A percentile compares a stretch with the other conserved stretches of the same genome.
phyloP scores from a whole-genome alignment of 2,113 vertebrate genomes.

The Bos javanicus region DNA sequence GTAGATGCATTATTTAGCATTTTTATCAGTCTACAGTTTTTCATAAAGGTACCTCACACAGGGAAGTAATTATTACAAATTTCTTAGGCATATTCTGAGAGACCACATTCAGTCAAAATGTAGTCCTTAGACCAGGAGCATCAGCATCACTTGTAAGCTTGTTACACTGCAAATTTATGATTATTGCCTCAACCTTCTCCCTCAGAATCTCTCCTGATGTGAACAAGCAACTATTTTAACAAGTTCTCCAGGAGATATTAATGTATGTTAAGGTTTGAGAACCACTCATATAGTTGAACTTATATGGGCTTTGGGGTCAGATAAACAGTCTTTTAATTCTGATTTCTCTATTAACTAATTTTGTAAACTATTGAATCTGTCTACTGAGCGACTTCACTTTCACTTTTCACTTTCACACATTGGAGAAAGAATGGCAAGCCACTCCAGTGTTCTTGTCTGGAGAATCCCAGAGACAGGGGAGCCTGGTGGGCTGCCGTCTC shows the following conservation, averaged over 20 bases:
- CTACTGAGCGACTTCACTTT: background rate
- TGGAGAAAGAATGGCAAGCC: too few relatives aligned
- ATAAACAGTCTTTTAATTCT: background rate
- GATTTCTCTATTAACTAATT: background rate
- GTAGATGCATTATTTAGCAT: background rate
- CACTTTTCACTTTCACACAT: too few relatives aligned
- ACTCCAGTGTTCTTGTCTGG: too few relatives aligned
- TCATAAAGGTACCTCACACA: background rate
- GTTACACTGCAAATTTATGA: background rate
- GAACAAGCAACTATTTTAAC: background rate
- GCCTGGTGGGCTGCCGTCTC: too few relatives aligned
- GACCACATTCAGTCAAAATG: background rate
- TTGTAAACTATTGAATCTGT: background rate
- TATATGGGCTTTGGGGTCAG: background rate
- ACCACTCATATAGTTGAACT: background rate
- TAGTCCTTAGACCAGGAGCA: background rate
- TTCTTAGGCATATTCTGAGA: background rate
- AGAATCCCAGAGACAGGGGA: too few relatives aligned
- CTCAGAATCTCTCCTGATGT: background rate
- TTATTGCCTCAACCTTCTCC: background rate
- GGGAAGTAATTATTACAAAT: background rate
- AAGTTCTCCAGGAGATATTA: background rate
- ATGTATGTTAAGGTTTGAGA: background rate
- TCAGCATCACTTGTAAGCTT: background rate
- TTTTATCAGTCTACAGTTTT: background rate